Evolutionary conservation across 2,797 vertebrate species (phyloP).

Genomic region (Phataginus tetradactyla): DNA sequence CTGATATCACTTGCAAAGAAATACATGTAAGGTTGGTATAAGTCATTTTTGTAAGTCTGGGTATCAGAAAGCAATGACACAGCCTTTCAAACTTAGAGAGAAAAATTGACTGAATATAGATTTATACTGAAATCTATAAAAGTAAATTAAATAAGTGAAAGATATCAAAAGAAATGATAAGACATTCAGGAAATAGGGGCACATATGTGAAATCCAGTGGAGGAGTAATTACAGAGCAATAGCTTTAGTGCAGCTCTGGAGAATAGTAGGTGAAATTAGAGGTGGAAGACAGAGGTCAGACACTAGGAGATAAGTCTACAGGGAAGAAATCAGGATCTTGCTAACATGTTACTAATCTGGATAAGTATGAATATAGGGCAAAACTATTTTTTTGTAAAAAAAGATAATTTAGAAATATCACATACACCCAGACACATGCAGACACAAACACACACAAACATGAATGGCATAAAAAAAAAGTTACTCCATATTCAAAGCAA

Average conservation of each 20-base stretch:
- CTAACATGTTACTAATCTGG: not conserved
- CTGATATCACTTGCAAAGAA: not conserved
- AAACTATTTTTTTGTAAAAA: not conserved
- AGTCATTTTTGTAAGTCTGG: not conserved
- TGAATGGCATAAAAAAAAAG: not conserved
- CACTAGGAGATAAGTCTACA: not conserved
- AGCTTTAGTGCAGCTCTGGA: not conserved
- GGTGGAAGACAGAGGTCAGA: not conserved
- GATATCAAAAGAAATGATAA: not conserved
- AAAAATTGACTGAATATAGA: not conserved
- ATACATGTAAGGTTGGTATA: not conserved
- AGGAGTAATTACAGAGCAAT: not conserved
- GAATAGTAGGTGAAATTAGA: not conserved
- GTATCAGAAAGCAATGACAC: not conserved
- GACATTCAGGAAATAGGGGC: not conserved
- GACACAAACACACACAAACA: not conserved
- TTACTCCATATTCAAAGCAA: not conserved
- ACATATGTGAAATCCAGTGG: not conserved
- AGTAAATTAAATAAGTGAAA: not conserved
- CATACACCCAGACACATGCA: not conserved
- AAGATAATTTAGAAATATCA: not conserved
- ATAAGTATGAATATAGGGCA: not conserved
- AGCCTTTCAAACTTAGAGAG: not conserved
- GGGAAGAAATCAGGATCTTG: not conserved
- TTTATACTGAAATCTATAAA: not conserved